phyloP scores from a whole-genome alignment of 2,888 invertebrate species.

The Drosophila eohydei region DNA sequence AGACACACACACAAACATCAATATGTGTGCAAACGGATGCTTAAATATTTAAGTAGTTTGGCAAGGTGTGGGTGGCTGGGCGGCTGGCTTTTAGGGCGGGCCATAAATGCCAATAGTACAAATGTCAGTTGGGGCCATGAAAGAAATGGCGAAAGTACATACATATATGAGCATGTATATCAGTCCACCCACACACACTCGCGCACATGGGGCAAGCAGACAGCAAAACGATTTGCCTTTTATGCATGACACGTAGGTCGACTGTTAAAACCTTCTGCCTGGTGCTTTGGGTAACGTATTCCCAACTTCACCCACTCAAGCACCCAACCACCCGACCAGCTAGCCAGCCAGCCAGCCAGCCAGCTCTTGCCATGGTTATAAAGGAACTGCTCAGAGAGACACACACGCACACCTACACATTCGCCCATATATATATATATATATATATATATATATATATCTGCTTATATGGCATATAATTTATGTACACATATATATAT shows the following conservation, averaged over 20 bases:
- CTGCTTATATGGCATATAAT: background rate
- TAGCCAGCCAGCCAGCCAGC: background rate
- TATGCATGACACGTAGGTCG: conserved; percentile 56
- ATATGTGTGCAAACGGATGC: conserved; percentile 45
- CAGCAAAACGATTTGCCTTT: conserved; percentile 43
- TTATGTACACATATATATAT: conserved; percentile 1
- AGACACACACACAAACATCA: conserved; percentile 22
- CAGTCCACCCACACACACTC: conserved; percentile 11
- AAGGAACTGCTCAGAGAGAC: conserved; percentile 30
- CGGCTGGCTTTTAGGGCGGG: conserved; percentile 25
- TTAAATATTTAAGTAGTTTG: conserved; percentile 56
- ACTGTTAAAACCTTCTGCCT: conserved; percentile 46
- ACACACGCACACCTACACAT: background rate
- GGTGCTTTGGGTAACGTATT: conserved; percentile 16
- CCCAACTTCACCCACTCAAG: conserved; percentile 4
- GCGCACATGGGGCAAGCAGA: conserved; percentile 6
- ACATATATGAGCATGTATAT: conserved; percentile 10
- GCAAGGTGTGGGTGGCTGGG: conserved; percentile 1
- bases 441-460: background rate
- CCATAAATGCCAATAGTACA: conserved; percentile 49
- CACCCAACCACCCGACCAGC: background rate
- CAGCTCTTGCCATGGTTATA: conserved; percentile 7
- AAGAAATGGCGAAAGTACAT: conserved; percentile 44
- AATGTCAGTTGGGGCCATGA: conserved; percentile 40
- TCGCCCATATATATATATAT: background rate